A percentile compares a stretch with the other conserved stretches of the same genome.
These are phyloP conservation scores for Hybognathus amarus DNA, from an alignment of 2,797 vertebrate species.

Conservation along the genomic window DNA sequence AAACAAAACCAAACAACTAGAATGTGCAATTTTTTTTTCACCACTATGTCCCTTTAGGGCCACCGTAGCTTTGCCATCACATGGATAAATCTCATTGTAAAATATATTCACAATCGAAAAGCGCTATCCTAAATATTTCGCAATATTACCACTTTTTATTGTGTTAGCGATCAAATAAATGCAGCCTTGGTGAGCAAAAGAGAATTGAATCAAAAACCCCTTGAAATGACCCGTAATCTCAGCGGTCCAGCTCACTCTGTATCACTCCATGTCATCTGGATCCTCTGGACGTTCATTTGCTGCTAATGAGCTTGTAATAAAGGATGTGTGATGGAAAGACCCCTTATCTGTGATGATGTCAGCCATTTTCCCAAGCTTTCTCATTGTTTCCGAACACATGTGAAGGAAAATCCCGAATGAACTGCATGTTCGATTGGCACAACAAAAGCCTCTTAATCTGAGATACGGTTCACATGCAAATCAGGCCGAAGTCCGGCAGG, in stretches of 20 bases:
- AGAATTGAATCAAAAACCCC: too few relatives aligned
- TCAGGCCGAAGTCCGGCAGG: slow-evolving; percentile 2
- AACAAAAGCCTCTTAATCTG: background rate
- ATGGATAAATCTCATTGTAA: too few relatives aligned
- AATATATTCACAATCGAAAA: too few relatives aligned
- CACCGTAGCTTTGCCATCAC: too few relatives aligned
- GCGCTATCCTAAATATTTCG: too few relatives aligned
- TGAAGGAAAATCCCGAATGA: slow-evolving; percentile 14
- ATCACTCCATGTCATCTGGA: slow-evolving; percentile 12
- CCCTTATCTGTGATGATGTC: slow-evolving; percentile 22
- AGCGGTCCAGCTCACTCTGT: slow-evolving; percentile 17
- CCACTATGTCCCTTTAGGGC: too few relatives aligned
- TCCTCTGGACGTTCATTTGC: slow-evolving; percentile 34
- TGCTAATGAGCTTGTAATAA: slow-evolving; percentile 34
- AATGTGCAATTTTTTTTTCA: too few relatives aligned
- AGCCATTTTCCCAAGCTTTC: background rate
- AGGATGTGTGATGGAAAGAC: background rate
- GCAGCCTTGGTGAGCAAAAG: too few relatives aligned
- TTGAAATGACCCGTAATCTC: background rate
- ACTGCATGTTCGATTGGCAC: background rate
- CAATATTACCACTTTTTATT: too few relatives aligned
- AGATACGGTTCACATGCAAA: slow-evolving; percentile 28
- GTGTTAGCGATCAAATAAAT: too few relatives aligned
- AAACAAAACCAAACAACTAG: too few relatives aligned
- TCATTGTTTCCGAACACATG: background rate